Evolutionary conservation across 2,113 vertebrate genomes (phyloP), one percentile per base, ranked within the genome.

Genomic region (Ceyx melanurus): DNA sequence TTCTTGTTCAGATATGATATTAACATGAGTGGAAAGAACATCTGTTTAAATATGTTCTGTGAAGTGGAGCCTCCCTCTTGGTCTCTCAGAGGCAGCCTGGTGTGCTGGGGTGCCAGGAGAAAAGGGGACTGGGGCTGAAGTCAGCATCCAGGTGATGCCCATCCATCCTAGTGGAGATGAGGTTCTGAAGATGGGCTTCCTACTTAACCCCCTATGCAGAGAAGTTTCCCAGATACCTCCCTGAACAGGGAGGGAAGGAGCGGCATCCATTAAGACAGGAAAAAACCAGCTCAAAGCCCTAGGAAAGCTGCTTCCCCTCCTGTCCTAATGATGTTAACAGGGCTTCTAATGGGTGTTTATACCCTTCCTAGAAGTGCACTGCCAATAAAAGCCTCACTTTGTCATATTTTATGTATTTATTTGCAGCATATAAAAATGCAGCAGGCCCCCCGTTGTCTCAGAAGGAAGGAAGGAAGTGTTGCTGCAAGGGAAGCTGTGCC

Each of bases 271-370:
- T 31, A 23, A 50, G 60, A 29, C 35, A 56, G 85, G 16, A 25
- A 71, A 72, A 61, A 33, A 18, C 67, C 67, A 50, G 61, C 75
- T 29, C 15, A 42, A 70, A 82, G 31, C 86, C 77, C 68, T 50
- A 42, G 71, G 62, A 91, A 89, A 88, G 86, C 80, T 61, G 15
- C 37, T 88, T 74, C 26, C 68, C 29, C 45, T 81, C 26, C 80
- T 70, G 58, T 56, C 58, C 43, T 65, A 82, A 78, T 18, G 73
- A 29, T 43, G 75, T 50, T 80, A 65, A 37, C 75, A n/a, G 86
- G 53, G 61, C 82, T 78, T 77, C 74, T 89, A 42, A 89, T 48
- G 93, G 83, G 20, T 43, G 73, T 94, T 95, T 82, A 71, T 82
- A 48, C 57, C 50, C 80, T 73, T 8, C 62, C 58, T 79, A 10